Conservation (phyloP, 2,113 vertebrate species). For the Bos indicus region DNA sequence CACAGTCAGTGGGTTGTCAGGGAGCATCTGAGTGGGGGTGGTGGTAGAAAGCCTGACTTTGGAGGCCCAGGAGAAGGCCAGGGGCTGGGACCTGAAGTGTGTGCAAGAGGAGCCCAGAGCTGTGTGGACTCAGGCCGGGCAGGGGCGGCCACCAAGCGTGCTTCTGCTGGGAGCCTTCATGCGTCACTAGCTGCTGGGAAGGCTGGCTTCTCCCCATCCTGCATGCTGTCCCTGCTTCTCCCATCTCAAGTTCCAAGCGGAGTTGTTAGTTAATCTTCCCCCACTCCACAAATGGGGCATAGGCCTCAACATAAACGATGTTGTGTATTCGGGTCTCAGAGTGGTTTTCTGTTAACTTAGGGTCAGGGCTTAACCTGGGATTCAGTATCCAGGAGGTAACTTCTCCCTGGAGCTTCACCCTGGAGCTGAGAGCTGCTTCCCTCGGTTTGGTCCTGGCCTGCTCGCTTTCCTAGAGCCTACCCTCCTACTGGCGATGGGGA, state of each 20-base stretch:
- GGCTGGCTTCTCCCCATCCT: background rate
- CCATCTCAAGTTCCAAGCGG: background rate
- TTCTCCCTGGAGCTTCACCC: accelerated
- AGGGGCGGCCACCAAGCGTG: background rate
- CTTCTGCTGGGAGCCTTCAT: background rate
- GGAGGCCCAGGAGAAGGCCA: background rate
- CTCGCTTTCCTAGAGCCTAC: background rate
- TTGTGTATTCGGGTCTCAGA: background rate
- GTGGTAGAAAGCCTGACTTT: background rate
- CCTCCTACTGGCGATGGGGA: accelerated
- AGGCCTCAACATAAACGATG: background rate
- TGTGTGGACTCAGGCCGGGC: background rate
- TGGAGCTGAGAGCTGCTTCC: background rate
- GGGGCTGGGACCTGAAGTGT: background rate
- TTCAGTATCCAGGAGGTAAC: background rate
- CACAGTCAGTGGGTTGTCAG: background rate
- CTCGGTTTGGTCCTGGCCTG: accelerated
- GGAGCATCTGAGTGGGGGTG: too few relatives aligned
- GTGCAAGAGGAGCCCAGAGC: background rate
- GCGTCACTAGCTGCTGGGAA: background rate
- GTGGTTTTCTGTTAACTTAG: background rate
- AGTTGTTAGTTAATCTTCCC: background rate
- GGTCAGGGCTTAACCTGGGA: background rate
- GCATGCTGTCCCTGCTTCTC: background rate
- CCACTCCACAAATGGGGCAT: accelerated